Conservation (phyloP, 2,113 vertebrate genomes). For the Cardinalis cardinalis region DNA sequence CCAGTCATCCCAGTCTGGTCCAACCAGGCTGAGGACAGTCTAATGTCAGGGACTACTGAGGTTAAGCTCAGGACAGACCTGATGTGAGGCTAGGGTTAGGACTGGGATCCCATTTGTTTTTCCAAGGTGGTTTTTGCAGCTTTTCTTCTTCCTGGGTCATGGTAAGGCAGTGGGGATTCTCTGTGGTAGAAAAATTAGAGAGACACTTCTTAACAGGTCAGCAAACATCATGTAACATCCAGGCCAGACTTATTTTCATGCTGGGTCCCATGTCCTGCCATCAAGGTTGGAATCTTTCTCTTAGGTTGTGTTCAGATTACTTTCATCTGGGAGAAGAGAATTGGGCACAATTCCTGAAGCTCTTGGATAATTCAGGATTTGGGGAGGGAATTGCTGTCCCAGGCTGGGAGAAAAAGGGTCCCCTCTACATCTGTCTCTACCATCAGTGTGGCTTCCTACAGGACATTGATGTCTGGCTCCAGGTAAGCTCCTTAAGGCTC, state of each 20-base stretch:
- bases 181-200: not conserved
- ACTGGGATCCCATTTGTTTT: not conserved
- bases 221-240: not conserved
- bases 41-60: not conserved
- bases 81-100: not conserved
- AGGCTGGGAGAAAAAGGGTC: not conserved
- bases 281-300: not conserved
- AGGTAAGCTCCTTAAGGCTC: not conserved
- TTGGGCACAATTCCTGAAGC: not conserved
- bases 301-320: not conserved
- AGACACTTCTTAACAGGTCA: not conserved
- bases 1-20: not conserved
- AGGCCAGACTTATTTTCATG: not conserved
- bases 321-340: not conserved
- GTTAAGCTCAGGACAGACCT: not conserved
- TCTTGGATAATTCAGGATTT: not conserved
- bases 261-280: not conserved
- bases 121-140: not conserved
- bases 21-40: not conserved
- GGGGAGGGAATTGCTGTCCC: not conserved
- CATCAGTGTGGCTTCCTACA: not conserved
- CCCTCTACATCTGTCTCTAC: not conserved
- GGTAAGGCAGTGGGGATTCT: not conserved
- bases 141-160: not conserved
- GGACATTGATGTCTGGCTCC: not conserved